These are phyloP conservation scores for Gallinago solitaria DNA, from an alignment of 2,797 vertebrate species.

Conservation along the genomic window DNA sequence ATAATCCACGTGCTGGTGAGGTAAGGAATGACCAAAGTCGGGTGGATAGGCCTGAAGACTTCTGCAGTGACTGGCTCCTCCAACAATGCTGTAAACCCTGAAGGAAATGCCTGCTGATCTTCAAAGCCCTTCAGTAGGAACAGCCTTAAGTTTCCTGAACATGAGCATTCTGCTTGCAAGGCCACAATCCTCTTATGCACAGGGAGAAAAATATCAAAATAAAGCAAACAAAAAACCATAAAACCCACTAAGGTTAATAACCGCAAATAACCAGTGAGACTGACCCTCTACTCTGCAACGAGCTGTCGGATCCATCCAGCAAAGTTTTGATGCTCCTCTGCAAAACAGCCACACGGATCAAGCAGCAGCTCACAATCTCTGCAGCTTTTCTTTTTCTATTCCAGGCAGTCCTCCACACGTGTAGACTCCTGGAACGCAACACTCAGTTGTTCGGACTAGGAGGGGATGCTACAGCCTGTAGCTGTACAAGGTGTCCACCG, in stretches of 20 bases:
- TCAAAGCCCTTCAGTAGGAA: conserved; percentile 52
- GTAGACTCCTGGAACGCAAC: conserved; percentile 46
- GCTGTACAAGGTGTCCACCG: conserved; percentile 21
- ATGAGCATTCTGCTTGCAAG: conserved; percentile 8
- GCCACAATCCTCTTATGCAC: conserved; percentile 13
- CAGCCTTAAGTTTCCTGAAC: conserved; percentile 58
- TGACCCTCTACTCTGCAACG: conserved; percentile 56
- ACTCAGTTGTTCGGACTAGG: conserved; percentile 27
- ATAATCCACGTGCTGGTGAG: conserved; percentile 45
- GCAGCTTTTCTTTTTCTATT: conserved; percentile 52
- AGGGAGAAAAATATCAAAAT: conserved; percentile 6
- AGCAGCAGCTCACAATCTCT: conserved; percentile 46
- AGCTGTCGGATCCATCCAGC: conserved; percentile 59
- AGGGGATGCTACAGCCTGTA: conserved; percentile 33
- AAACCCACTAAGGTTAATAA: conserved; percentile 24
- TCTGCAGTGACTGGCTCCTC: conserved; percentile 29
- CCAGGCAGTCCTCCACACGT: conserved; percentile 46
- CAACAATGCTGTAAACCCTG: conserved; percentile 36
- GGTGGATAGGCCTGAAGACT: conserved; percentile 5
- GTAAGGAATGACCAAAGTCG: conserved; percentile 31
- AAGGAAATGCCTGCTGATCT: conserved; percentile 70
- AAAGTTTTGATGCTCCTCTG: conserved; percentile 56
- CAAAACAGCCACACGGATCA: conserved; percentile 41
- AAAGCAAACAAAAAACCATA: not conserved
- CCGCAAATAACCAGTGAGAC: conserved; percentile 32